phyloP scores from a whole-genome alignment of 2,113 vertebrate genomes.

The Fregata magnificens region DNA sequence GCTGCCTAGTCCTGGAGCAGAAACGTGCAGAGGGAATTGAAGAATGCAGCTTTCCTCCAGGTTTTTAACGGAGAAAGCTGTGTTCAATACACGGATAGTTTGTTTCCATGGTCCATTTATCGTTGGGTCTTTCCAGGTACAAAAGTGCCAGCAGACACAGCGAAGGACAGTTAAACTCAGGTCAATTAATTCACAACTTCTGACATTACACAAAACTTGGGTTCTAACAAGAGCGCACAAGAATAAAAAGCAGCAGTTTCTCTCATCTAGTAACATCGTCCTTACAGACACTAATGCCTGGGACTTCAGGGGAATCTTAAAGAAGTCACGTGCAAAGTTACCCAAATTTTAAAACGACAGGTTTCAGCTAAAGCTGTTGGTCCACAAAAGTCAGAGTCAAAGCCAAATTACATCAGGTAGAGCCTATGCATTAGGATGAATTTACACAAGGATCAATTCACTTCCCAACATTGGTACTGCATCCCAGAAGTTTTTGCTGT shows the following conservation, averaged over 20 bases:
- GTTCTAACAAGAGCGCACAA: background rate
- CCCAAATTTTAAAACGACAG: accelerated
- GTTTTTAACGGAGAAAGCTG: background rate
- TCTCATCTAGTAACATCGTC: background rate
- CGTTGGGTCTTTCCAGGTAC: background rate
- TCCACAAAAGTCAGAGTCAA: background rate
- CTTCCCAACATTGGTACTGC: background rate
- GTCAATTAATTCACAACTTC: background rate
- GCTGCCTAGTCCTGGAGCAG: background rate
- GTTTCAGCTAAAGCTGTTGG: background rate
- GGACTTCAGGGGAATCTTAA: background rate
- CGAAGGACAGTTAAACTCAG: too few relatives aligned
- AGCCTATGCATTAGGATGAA: accelerated
- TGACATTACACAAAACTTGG: background rate
- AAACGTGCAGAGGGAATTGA: background rate
- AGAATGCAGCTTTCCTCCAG: background rate
- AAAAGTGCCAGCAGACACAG: background rate
- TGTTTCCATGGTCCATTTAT: accelerated
- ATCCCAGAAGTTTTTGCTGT: background rate
- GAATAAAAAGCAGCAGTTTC: background rate
- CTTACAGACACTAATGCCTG: background rate
- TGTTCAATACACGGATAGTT: too few relatives aligned
- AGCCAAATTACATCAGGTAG: background rate
- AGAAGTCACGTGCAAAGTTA: background rate
- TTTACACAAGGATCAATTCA: background rate